Evolutionary conservation across 2,797 vertebrate genomes (phyloP).

Genomic region (Fistularia tabacaria): DNA sequence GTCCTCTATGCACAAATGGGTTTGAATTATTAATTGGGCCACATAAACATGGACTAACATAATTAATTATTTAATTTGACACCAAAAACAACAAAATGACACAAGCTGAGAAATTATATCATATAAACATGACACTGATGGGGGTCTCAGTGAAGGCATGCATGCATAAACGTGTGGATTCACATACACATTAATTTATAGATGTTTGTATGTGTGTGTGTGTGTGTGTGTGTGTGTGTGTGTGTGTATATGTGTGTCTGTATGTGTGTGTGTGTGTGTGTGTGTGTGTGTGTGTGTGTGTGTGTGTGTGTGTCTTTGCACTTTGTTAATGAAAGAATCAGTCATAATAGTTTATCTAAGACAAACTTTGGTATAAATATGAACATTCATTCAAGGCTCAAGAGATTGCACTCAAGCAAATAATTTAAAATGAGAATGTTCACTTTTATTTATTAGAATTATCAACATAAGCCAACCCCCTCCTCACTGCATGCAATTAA

Average conservation of each 20-base stretch:
- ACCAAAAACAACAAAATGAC: conserved; percentile 14
- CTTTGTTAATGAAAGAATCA: conserved; percentile 50
- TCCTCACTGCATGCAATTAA: conserved; percentile 53
- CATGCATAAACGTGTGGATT: conserved; percentile 7
- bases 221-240: conserved; percentile 3
- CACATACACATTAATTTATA: neutral
- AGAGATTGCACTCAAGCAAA: conserved; percentile 48
- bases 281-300: conserved; percentile 2
- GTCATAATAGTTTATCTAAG: conserved; percentile 37
- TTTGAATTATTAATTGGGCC: conserved; percentile 45
- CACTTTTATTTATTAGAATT: conserved; percentile 54
- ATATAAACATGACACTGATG: conserved; percentile 53
- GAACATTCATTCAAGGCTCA: conserved; percentile 32
- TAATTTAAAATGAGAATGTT: conserved; percentile 65
- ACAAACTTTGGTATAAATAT: conserved; percentile 15
- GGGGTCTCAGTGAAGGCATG: conserved; percentile 46
- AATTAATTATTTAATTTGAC: conserved; percentile 25
- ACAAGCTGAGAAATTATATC: conserved; percentile 33
- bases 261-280: conserved; percentile 4
- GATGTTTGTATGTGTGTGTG: conserved; percentile 9
- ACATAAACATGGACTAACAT: conserved; percentile 34
- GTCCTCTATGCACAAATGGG: conserved; percentile 25
- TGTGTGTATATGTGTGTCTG: too few relatives aligned
- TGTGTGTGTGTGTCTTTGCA: conserved; percentile 10
- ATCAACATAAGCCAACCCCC: conserved; percentile 50